These are phyloP conservation scores for Rhizoglyphus robini DNA, from an alignment of 1,140 invertebrate species.

Conservation along the genomic window DNA sequence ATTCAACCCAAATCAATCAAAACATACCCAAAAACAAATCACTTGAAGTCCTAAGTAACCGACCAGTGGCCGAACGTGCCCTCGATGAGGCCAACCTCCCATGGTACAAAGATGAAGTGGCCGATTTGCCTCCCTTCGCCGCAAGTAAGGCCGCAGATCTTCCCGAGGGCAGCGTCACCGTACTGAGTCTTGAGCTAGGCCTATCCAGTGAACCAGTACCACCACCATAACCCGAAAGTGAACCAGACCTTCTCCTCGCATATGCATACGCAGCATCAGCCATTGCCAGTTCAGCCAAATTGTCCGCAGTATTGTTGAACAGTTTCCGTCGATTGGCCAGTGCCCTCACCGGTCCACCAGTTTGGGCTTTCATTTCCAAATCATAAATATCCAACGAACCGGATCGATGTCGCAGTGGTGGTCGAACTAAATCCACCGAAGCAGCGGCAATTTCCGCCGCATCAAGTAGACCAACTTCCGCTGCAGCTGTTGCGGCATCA, in stretches of 20 bases:
- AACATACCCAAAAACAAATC: slow-evolving; percentile 1
- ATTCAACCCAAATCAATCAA: neutral
- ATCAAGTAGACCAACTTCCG: slow-evolving; percentile 9
- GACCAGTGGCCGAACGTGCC: neutral
- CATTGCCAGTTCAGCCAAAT: neutral
- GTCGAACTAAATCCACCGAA: neutral
- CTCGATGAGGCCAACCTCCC: neutral
- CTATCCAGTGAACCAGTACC: neutral
- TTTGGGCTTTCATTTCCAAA: neutral
- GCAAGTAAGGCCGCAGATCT: neutral
- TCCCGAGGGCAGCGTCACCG: neutral
- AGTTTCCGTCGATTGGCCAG: neutral
- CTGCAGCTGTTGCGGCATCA: neutral
- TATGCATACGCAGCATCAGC: neutral
- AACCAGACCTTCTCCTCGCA: neutral
- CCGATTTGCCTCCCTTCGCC: neutral
- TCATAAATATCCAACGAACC: neutral
- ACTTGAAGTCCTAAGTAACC: slow-evolving; percentile 1
- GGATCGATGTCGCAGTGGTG: neutral
- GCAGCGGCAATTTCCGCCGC: neutral
- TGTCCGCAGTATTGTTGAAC: neutral
- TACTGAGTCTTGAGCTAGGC: neutral
- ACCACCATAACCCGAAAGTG: neutral
- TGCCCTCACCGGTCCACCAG: neutral
- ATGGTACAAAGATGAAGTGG: neutral